Conservation (phyloP, 2,888 invertebrate species). For the Dolomedes plantarius region DNA sequence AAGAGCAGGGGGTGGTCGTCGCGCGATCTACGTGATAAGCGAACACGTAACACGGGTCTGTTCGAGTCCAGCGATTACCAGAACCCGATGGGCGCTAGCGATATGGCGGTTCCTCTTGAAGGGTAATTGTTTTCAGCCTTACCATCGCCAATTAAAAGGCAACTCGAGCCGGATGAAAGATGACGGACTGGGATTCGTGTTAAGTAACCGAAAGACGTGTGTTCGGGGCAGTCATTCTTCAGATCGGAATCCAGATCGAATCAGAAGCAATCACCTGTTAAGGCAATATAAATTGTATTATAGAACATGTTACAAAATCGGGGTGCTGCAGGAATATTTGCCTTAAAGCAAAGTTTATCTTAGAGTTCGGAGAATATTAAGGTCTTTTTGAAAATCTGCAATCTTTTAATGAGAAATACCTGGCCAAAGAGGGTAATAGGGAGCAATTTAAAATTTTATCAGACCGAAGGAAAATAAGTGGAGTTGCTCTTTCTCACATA, state of each 20-base stretch:
- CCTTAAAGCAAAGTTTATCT: too few relatives aligned
- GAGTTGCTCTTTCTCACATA: too few relatives aligned
- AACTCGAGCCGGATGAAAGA: slow-evolving; percentile 32
- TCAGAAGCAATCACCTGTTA: background rate
- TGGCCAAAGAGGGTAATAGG: too few relatives aligned
- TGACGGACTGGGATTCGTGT: slow-evolving; percentile 5
- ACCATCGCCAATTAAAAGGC: slow-evolving; percentile 50
- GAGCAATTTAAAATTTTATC: too few relatives aligned
- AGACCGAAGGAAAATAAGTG: too few relatives aligned
- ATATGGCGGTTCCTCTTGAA: slow-evolving; percentile 47
- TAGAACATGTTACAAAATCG: background rate
- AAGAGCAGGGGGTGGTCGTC: slow-evolving; percentile 49
- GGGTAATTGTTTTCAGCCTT: background rate
- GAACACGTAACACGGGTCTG: slow-evolving; percentile 23
- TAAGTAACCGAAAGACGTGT: background rate
- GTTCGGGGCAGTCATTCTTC: background rate
- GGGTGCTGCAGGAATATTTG: too few relatives aligned
- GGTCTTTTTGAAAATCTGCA: too few relatives aligned
- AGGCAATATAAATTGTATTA: background rate
- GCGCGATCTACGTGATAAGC: slow-evolving; percentile 28
- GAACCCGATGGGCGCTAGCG: slow-evolving; percentile 18
- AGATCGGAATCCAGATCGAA: background rate
- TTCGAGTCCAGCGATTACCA: background rate
- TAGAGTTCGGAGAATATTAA: too few relatives aligned
- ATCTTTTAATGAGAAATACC: too few relatives aligned